Conservation (phyloP, 2,888 invertebrate species). For the Osmoderma eremita region DNA sequence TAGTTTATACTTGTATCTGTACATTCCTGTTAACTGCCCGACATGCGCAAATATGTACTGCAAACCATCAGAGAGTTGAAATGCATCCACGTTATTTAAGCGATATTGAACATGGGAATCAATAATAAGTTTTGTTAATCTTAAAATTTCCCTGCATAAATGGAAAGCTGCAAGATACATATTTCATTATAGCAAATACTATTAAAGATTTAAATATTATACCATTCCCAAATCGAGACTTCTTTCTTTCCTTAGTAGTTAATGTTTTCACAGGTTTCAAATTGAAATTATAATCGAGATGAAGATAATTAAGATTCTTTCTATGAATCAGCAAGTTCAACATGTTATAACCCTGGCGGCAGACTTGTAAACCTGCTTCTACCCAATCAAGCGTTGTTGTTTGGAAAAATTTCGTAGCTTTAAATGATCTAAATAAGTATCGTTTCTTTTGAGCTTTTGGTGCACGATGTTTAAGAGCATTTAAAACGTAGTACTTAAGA, state of each 20-base stretch:
- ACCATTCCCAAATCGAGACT: conserved; percentile 96
- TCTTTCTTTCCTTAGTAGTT: conserved; percentile 99
- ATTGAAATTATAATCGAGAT: conserved; percentile 99
- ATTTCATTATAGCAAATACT: conserved; percentile 33
- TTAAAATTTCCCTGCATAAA: conserved; percentile 96
- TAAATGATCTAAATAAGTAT: conserved; percentile 98
- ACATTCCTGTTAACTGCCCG: conserved; percentile 99
- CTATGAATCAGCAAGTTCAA: conserved; percentile 97
- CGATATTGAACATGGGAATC: conserved; percentile 99
- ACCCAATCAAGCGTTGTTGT: conserved; percentile 99
- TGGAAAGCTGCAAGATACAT: conserved; percentile 85
- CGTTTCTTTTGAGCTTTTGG: conserved; percentile 99
- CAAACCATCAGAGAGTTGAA: conserved; percentile 96
- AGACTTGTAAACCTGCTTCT: conserved; percentile 97
- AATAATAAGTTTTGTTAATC: conserved; percentile 97
- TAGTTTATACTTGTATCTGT: conserved; percentile 97
- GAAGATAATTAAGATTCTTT: conserved; percentile 98
- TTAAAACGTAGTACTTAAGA: conserved; percentile 97
- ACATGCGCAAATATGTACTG: conserved; percentile 99
- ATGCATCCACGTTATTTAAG: conserved; percentile 99
- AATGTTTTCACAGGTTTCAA: conserved; percentile 99
- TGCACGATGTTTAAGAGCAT: conserved; percentile 95
- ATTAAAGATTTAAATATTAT: conserved; percentile 47
- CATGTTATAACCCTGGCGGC: conserved; percentile 99
- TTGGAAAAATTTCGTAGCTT: conserved; percentile 99